Percentiles rank a stretch among this genome's conserved stretches.
phyloP scores from a whole-genome alignment of 1,140 invertebrate genomes.

The Sitobion miscanthi region DNA sequence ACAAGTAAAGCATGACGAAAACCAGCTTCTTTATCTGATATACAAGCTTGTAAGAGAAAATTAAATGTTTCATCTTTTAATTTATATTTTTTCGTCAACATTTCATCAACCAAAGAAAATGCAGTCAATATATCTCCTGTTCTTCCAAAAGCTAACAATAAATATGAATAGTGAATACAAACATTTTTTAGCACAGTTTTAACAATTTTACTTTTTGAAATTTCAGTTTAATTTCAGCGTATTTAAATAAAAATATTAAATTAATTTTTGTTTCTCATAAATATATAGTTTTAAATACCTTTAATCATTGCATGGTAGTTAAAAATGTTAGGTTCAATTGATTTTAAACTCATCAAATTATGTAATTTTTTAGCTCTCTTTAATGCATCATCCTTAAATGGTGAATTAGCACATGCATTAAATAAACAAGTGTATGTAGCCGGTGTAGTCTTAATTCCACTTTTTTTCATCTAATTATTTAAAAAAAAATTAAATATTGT shows the following conservation, averaged over 20 bases:
- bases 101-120: constrained; percentile 84
- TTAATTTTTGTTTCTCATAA: background rate
- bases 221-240: background rate
- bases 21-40: constrained; percentile 77
- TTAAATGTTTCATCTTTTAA: constrained; percentile 76
- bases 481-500: background rate
- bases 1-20: constrained; percentile 78
- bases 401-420: constrained; percentile 85
- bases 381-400: constrained; percentile 70
- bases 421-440: constrained; percentile 84
- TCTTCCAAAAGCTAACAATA: constrained; percentile 74
- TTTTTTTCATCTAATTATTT: constrained; percentile 73
- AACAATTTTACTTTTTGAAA: background rate
- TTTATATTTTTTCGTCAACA: constrained; percentile 71
- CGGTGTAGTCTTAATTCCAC: constrained; percentile 71
- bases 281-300: constrained; percentile 61
- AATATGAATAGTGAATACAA: background rate
- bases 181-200: background rate
- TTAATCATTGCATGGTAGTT: constrained; percentile 91
- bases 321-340: constrained; percentile 73
- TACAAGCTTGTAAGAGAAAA: constrained; percentile 83
- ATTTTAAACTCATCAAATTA: constrained; percentile 73
- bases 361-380: constrained; percentile 71
- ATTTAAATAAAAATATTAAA: background rate
- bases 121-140: constrained; percentile 78